A percentile compares a stretch with the other conserved stretches of the same genome.
Conservation (phyloP, 1,140 invertebrate genomes). For the Caenorhabditis tropicalis region DNA sequence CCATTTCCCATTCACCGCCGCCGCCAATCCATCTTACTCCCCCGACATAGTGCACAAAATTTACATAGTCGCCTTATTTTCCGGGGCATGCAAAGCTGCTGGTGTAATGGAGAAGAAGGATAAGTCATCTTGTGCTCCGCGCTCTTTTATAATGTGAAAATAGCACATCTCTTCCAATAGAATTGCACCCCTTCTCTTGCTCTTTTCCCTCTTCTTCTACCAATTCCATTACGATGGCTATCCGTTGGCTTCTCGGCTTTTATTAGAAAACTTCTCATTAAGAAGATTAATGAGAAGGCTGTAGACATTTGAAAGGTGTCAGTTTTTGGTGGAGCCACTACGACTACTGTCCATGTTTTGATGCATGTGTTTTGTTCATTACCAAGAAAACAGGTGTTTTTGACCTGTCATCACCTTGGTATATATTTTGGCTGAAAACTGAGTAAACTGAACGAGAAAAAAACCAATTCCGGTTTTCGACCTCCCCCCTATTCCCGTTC, state of each 20-base stretch:
- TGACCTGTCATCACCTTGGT: neutral
- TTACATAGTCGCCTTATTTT: neutral
- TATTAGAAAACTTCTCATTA: conserved; percentile 36
- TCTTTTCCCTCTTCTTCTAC: neutral
- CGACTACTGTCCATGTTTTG: too few relatives aligned
- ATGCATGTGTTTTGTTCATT: neutral
- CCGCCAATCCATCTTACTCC: neutral
- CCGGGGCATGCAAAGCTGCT: neutral
- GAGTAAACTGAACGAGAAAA: neutral
- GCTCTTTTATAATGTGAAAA: conserved; percentile 29
- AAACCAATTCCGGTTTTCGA: conserved; percentile 5
- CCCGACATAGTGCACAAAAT: neutral
- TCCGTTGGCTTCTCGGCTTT: too few relatives aligned
- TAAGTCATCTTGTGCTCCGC: neutral
- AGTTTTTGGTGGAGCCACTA: neutral
- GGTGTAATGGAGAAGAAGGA: conserved; percentile 23
- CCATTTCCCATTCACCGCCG: neutral
- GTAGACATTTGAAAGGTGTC: neutral
- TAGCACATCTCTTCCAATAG: neutral
- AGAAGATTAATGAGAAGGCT: neutral
- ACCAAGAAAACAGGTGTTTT: neutral
- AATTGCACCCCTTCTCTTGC: neutral
- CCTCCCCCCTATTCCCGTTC: neutral
- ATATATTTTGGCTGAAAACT: neutral
- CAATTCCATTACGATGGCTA: neutral